Percentiles rank a stretch among this genome's conserved stretches.
Evolutionary conservation across 2,888 invertebrate genomes (phyloP).

Genomic region (Masnerella sp.): DNA sequence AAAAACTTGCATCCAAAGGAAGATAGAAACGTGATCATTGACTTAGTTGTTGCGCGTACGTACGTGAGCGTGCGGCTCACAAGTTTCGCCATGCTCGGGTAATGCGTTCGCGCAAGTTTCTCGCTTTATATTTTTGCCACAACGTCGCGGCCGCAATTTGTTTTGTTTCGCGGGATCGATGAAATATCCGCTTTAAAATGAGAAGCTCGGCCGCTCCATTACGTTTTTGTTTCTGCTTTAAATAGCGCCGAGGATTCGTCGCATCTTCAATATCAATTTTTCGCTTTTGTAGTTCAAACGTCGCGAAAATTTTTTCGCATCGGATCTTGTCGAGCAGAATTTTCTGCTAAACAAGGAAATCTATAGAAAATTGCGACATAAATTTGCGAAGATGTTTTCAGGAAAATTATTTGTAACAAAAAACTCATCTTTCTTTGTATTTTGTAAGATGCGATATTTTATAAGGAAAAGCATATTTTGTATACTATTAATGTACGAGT

Average conservation of each 20-base stretch:
- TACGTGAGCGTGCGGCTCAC: constrained; percentile 45
- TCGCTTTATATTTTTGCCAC: constrained; percentile 55
- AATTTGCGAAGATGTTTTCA: too few relatives aligned
- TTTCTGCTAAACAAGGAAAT: too few relatives aligned
- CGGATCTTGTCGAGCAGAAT: too few relatives aligned
- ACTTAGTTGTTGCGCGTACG: constrained; percentile 54
- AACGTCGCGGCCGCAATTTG: constrained; percentile 41
- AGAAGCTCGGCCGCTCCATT: constrained; percentile 12
- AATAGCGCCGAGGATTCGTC: constrained; percentile 1
- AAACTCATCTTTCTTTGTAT: too few relatives aligned
- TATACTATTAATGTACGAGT: too few relatives aligned
- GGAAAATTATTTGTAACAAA: too few relatives aligned
- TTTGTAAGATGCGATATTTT: too few relatives aligned
- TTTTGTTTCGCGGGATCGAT: constrained; percentile 41
- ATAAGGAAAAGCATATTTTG: too few relatives aligned
- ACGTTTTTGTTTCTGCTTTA: constrained; percentile 15
- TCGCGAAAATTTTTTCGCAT: too few relatives aligned
- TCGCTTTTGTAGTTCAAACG: too few relatives aligned
- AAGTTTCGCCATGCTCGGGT: constrained; percentile 52
- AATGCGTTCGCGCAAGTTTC: constrained; percentile 57
- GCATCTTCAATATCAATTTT: background rate
- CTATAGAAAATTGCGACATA: too few relatives aligned
- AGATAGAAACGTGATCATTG: constrained; percentile 61
- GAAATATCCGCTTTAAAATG: constrained; percentile 41
- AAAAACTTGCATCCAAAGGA: constrained; percentile 53